Conservation (phyloP, 1,140 invertebrate genomes). For the Copidosoma floridanum region DNA sequence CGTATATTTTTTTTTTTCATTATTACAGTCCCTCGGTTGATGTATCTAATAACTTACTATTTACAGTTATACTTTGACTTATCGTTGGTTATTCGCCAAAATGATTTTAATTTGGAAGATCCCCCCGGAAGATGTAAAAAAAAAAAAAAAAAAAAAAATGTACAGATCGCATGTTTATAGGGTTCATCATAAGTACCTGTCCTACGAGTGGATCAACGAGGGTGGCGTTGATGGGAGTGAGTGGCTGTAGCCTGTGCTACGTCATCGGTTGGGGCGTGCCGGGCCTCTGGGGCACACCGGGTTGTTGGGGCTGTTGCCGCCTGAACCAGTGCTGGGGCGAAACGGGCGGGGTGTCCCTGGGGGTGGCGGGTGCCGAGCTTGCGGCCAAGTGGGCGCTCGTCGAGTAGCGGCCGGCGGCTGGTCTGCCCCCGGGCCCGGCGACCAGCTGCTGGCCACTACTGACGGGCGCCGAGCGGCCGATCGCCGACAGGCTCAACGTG, state of each 20-base stretch:
- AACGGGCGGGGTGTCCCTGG: constrained; percentile 57
- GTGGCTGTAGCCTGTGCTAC: constrained; percentile 27
- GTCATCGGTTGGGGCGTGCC: constrained; percentile 25
- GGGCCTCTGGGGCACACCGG: constrained; percentile 19
- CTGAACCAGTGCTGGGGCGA: constrained; percentile 59
- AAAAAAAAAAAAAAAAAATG: too few relatives aligned
- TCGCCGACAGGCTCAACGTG: constrained; percentile 37
- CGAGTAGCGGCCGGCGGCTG: constrained; percentile 48
- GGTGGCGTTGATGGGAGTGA: constrained; percentile 11
- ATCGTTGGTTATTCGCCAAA: background rate
- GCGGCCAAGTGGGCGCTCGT: constrained; percentile 50
- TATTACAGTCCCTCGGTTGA: too few relatives aligned
- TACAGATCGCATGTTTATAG: too few relatives aligned
- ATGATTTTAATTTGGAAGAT: too few relatives aligned
- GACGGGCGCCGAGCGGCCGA: constrained; percentile 34
- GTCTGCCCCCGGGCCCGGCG: too few relatives aligned
- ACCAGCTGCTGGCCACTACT: too few relatives aligned
- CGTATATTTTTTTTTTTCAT: too few relatives aligned
- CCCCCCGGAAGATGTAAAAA: too few relatives aligned
- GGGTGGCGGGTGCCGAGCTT: constrained; percentile 60
- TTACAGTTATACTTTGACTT: constrained; percentile 9
- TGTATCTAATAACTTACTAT: too few relatives aligned
- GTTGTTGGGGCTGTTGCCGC: constrained; percentile 34
- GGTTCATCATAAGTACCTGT: too few relatives aligned
- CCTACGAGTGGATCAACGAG: too few relatives aligned